phyloP scores from a whole-genome alignment of 2,888 invertebrate species.

The Drosophila atroscutellata region DNA sequence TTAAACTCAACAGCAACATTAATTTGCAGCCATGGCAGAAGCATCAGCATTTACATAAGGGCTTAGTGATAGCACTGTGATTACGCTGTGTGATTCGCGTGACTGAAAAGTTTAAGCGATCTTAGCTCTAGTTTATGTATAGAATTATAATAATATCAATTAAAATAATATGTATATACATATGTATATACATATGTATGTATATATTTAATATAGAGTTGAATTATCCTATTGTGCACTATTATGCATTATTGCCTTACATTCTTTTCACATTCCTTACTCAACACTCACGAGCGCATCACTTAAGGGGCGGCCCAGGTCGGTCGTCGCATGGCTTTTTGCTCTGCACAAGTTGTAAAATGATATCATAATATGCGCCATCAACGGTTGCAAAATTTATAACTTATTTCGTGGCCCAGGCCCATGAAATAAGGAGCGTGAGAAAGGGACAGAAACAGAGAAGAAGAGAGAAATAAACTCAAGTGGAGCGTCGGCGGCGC shows the following conservation, averaged over 20 bases:
- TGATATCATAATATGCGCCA: constrained; percentile 84
- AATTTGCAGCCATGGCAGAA: constrained; percentile 74
- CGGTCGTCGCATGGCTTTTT: constrained; percentile 50
- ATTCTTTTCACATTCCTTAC: not conserved
- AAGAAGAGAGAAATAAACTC: constrained; percentile 26
- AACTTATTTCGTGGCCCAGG: constrained; percentile 80
- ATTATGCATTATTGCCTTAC: not conserved
- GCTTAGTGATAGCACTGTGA: constrained; percentile 44
- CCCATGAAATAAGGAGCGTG: constrained; percentile 34
- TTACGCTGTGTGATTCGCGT: constrained; percentile 4
- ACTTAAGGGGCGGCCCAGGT: constrained; percentile 48
- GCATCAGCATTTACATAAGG: constrained; percentile 68
- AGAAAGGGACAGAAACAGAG: constrained; percentile 22
- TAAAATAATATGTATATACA: not conserved
- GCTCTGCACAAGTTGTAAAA: constrained; percentile 81
- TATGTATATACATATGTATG: not conserved
- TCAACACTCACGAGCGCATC: constrained; percentile 49
- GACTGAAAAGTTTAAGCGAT: not conserved
- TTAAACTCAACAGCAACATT: constrained; percentile 82
- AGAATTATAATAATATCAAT: not conserved
- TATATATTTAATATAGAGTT: not conserved
- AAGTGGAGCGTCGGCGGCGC: constrained; percentile 75
- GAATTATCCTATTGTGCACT: not conserved
- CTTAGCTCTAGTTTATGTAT: not conserved
- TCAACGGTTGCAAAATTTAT: constrained; percentile 84